These are phyloP conservation scores for Anastrepha ludens DNA, from an alignment of 1,140 invertebrate species.

Conservation along the genomic window DNA sequence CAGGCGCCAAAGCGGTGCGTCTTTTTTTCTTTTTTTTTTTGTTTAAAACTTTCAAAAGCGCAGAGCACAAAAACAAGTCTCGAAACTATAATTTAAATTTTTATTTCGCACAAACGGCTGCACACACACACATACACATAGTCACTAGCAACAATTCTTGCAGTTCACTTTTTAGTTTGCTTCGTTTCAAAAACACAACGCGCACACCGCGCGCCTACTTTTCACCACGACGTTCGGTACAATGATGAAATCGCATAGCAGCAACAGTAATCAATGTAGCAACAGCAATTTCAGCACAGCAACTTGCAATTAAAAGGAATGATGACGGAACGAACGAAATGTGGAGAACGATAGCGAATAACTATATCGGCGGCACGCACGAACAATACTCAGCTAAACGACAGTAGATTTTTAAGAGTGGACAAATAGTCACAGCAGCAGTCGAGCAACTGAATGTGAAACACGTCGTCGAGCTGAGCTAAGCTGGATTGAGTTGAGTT, in stretches of 20 bases:
- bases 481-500: background rate
- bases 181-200: background rate
- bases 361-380: background rate
- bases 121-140: background rate
- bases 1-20: background rate
- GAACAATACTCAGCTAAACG: background rate
- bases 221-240: background rate
- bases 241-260: slow-evolving; percentile 48
- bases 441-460: slow-evolving; percentile 24
- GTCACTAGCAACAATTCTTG: slow-evolving; percentile 12
- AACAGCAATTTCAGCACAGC: slow-evolving; percentile 43
- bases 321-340: background rate
- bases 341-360: background rate
- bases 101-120: background rate
- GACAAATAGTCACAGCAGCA: slow-evolving; percentile 7
- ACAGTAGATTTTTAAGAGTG: background rate
- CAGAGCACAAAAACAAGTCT: background rate
- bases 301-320: slow-evolving; percentile 36
- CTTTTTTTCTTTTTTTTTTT: background rate
- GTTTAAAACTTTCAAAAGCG: background rate
- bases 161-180: background rate
- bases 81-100: background rate
- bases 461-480: background rate
- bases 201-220: background rate
- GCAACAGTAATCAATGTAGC: background rate